Percentiles rank a stretch among this genome's conserved stretches.
Conservation (phyloP, 2,888 invertebrate genomes). For the Andrena praecox region DNA sequence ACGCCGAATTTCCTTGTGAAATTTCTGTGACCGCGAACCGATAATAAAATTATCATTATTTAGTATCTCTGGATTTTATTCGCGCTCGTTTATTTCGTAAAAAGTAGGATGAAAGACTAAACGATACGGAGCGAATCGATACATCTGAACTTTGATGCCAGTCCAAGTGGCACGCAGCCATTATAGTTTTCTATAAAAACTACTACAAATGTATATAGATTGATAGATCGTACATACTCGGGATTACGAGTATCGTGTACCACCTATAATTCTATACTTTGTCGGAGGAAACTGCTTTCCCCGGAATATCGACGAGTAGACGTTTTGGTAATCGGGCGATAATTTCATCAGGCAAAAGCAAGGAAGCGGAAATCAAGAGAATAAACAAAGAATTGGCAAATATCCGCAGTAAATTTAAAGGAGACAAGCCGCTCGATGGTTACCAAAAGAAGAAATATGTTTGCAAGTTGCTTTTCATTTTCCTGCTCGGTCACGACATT, state of each 20-base stretch:
- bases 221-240: neutral
- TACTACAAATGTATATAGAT: conserved; percentile 30
- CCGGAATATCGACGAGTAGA: neutral
- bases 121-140: conserved; percentile 47
- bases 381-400: conserved; percentile 99
- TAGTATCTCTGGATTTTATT: neutral
- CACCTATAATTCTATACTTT: neutral
- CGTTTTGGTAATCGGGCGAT: neutral
- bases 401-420: conserved; percentile 99
- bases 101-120: conserved; percentile 5
- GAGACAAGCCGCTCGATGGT: conserved; percentile 99
- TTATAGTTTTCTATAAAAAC: conserved; percentile 59
- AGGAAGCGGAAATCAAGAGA: conserved; percentile 99
- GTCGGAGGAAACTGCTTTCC: neutral
- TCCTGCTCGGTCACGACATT: conserved; percentile 99
- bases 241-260: neutral
- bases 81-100: neutral
- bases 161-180: conserved; percentile 78
- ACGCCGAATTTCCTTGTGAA: conserved; percentile 8
- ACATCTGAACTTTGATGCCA: conserved; percentile 47
- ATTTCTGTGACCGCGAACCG: neutral
- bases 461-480: conserved; percentile 99
- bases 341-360: conserved; percentile 94
- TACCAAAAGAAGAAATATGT: conserved; percentile 99
- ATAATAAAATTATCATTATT: neutral